phyloP scores from a whole-genome alignment of 1,140 invertebrate species.

The Cherax destructor region DNA sequence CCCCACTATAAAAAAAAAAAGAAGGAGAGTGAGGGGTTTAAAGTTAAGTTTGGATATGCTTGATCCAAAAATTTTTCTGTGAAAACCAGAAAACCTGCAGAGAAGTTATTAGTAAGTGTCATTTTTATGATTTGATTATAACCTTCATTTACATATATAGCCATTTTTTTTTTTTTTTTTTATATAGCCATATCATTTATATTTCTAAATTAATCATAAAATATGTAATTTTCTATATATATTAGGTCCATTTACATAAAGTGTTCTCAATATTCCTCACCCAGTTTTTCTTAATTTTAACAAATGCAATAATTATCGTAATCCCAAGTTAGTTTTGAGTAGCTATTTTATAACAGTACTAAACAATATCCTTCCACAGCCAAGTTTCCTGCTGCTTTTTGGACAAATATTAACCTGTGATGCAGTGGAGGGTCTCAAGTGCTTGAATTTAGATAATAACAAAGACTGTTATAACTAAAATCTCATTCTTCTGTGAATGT shows the following conservation, averaged over 20 bases:
- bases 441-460: constrained; percentile 69
- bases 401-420: constrained; percentile 75
- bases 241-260: too few relatives aligned
- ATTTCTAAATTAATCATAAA: too few relatives aligned
- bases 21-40: constrained; percentile 31
- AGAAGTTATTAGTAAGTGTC: constrained; percentile 28
- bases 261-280: too few relatives aligned
- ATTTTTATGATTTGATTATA: not conserved
- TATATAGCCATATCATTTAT: too few relatives aligned
- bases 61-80: constrained; percentile 18
- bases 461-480: constrained; percentile 75
- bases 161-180: too few relatives aligned
- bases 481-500: constrained; percentile 76
- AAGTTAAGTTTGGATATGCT: constrained; percentile 26
- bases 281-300: too few relatives aligned
- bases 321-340: too few relatives aligned
- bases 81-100: constrained; percentile 53
- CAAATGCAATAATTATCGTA: too few relatives aligned
- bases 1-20: constrained; percentile 37
- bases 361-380: constrained; percentile 35
- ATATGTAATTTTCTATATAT: too few relatives aligned
- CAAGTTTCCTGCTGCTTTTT: constrained; percentile 56
- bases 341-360: too few relatives aligned
- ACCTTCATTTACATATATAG: not conserved
- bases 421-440: constrained; percentile 74